These are phyloP conservation scores for Masnerella sp. DNA, from an alignment of 2,888 invertebrate genomes.

Conservation along the genomic window DNA sequence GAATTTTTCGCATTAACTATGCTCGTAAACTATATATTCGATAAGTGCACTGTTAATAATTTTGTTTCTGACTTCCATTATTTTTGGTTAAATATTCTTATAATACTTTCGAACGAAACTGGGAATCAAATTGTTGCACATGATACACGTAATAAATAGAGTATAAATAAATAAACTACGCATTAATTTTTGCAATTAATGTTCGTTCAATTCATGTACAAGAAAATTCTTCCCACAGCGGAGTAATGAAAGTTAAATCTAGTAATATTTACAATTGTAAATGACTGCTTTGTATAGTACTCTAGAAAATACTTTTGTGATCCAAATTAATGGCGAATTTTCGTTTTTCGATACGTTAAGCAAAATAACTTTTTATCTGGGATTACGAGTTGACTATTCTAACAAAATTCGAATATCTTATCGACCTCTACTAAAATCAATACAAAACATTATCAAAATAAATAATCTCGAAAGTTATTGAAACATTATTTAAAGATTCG, in stretches of 20 bases:
- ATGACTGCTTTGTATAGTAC: neutral
- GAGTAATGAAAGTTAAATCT: neutral
- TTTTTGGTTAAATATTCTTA: conserved; percentile 20
- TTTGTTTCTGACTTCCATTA: conserved; percentile 5
- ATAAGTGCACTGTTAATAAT: conserved; percentile 36
- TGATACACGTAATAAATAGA: conserved; percentile 10
- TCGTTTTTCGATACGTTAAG: no score
- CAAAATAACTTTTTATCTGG: no score
- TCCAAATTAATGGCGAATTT: no score
- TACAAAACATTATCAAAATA: conserved; percentile 1
- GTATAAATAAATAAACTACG: no score
- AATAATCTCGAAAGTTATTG: neutral
- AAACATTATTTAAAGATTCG: neutral
- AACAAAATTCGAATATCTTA: no score
- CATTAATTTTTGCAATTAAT: no score
- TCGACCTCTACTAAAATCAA: no score
- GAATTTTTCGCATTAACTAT: no score
- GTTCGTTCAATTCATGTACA: no score
- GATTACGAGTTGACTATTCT: no score
- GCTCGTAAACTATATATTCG: no score
- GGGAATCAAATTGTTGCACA: conserved; percentile 1
- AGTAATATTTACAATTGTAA: neutral
- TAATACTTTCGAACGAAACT: conserved; percentile 28
- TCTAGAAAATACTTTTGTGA: neutral
- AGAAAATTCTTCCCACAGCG: neutral